Conservation (phyloP, 2,888 invertebrate species). For the Ptychoptera albimana region DNA sequence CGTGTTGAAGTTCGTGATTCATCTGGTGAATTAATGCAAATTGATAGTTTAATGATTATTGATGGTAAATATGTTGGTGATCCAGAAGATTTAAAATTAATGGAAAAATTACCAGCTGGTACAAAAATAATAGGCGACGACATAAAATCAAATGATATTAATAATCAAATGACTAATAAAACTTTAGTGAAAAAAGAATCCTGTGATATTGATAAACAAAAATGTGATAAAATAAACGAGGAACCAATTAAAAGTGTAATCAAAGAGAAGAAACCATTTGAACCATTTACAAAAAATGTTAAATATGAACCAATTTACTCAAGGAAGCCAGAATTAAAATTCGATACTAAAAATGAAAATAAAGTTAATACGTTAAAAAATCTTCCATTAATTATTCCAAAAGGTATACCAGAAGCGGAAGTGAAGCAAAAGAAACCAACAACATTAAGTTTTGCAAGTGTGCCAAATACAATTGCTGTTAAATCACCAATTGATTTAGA, state of each 20-base stretch:
- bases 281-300: slow-evolving; percentile 14
- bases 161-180: background rate
- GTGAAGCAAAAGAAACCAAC: slow-evolving; percentile 21
- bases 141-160: background rate
- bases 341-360: slow-evolving; percentile 29
- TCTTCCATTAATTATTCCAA: slow-evolving; percentile 23
- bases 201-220: slow-evolving; percentile 1
- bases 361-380: slow-evolving; percentile 29
- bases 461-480: slow-evolving; percentile 13
- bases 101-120: slow-evolving; percentile 27
- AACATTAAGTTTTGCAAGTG: slow-evolving; percentile 16
- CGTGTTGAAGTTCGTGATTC: slow-evolving; percentile 57
- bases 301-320: slow-evolving; percentile 20
- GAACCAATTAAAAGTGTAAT: slow-evolving; percentile 15
- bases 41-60: slow-evolving; percentile 41
- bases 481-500: slow-evolving; percentile 20
- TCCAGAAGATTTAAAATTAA: slow-evolving; percentile 27
- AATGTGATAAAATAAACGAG: slow-evolving; percentile 6
- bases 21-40: slow-evolving; percentile 46
- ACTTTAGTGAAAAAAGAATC: slow-evolving; percentile 4
- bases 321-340: slow-evolving; percentile 22
- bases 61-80: slow-evolving; percentile 31
- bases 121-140: slow-evolving; percentile 9
- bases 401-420: slow-evolving; percentile 13
- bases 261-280: slow-evolving; percentile 13